Evolutionary conservation across 2,888 invertebrate genomes (phyloP), one percentile per base, ranked within the genome.

Genomic region (Didymodactylos carnosus): DNA sequence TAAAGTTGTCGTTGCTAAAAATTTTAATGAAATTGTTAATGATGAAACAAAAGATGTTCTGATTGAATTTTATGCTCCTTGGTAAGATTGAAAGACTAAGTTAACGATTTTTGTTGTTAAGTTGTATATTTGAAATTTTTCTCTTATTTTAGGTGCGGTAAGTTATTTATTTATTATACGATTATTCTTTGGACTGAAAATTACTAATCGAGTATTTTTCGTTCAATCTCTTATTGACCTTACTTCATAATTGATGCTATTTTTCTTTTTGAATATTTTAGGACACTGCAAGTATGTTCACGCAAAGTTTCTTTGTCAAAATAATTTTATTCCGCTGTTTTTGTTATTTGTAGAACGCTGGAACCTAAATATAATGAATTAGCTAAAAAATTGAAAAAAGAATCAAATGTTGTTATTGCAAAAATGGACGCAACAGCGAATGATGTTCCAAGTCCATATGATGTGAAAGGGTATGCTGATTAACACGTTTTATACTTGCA

Each of bases 391-490:
- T 83, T 85, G 76, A 49, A 27, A 16, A 43, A 43, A 41, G 43
- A 43, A 70, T 40, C 40, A 27, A 39, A 19, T 8, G n/a, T 43
- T 43, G 25, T 39, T 19, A 43, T 70, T 79, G 91, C 94, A 2
- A 98, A 99, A 84, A 91, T 98, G 86, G 98, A 99, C 84, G 97
- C 97, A 19, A 95, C 97, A 16, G 92, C 92, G 77, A 99, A 98
- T 83, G 98, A 98, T 86, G 95, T 95, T 79, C 94, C 95, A 77
- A 86, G 89, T 77, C 85, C 87, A 13, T 99, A 88, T 84, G 91
- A 94, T 80, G 98, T 98, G 14, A 88, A 89, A 76, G 98, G 98
- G 84, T 86, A 78, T 79, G 82, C 74, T 14, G n/a, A n/a, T n/a
- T n/a, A n/a, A n/a, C n/a, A n/a, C 29, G 25, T 73, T 75, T 25